Evolutionary conservation across 2,888 invertebrate genomes (phyloP), one percentile per base, ranked within the genome.

Genomic region (Agonopterix subpropinquella): DNA sequence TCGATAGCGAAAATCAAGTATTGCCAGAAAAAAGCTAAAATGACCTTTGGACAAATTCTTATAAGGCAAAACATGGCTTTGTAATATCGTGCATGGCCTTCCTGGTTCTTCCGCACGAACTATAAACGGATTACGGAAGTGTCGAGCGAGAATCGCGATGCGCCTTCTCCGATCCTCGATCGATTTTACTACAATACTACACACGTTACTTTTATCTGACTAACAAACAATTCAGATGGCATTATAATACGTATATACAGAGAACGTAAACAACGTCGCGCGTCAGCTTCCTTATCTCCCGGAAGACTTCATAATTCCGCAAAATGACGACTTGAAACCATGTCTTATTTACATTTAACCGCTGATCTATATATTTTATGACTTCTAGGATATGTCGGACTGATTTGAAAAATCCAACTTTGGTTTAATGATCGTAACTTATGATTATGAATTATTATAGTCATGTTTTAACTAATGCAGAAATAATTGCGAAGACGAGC

Each of bases 101-200:
- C 76, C 70, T 57, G 64, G 59, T 59, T 77, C 80, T 84, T 86
- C 86, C 86, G 86, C 62, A 61, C 70, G 56, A 67, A 73, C 84
- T 84, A 82, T 82, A 85, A 78, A 77, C 75, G 75, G 83, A 73
- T 59, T 65, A 73, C 81, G 86, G 86, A 86, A 85, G 77, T 66
- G 52, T 73, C 81, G 86, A 86, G 85, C 84, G 77, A 65, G 52
- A 57, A 49, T 18, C 15, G 45, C 59, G 65, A 65, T 70, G 65
- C 64, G 73, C 70, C 28, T 11, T 13, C 15, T 11, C 36, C 36
- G 15, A n/a, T 47, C 43, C 39, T 36, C 47, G 13, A 35, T 11
- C 43, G 18, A 18, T 39, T 47, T 37, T 47, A 39, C 43, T 47
- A 43, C 37, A 36, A 11, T 39, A 18, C 39, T 11, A 11, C 47